Evolutionary conservation across 2,888 invertebrate genomes (phyloP), one percentile per base, ranked within the genome.

Genomic region (Phyllotreta striolata): DNA sequence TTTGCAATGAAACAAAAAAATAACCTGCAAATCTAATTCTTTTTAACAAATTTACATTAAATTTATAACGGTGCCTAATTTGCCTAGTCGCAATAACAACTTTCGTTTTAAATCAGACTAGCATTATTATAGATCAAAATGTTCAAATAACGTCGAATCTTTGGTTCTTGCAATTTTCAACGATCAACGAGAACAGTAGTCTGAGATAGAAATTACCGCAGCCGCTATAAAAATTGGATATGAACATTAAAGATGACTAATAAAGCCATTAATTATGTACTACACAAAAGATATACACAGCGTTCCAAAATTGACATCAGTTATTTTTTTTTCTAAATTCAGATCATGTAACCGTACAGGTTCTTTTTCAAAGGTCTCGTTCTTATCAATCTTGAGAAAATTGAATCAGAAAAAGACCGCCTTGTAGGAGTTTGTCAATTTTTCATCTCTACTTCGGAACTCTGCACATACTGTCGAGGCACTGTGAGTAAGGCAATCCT

Each of bases 401-500:
- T n/a, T n/a, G n/a, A n/a, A 24, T 24, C 4, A 24, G 24, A 24
- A 24, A 24, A 24, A 24, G 24, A 24, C 24, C 24, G 24, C 24
- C 24, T 24, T n/a, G n/a, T n/a, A n/a, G n/a, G 24, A 4, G 4
- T 24, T 24, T 3, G 24, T 24, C 24, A 24, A 24, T 24, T 24
- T 24, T 3, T 24, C 24, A 24, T 12, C 8, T 52, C 38, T 12
- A 52, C 0, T 52, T 52, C 39, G 13, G 52, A 12, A 52, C 52
- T 6, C 52, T 52, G 74, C 76, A 81, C 81, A 79, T 81, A 81
- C 81, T 81, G 80, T 81, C 80, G 79, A 90, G 90, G 90, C 90
- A 90, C 90, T 89, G 90, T 89, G 88, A 89, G 87, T 89, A 90
- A 90, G 90, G 90, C 90, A 90, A 85, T 81, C 78, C 90, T 90